These are phyloP conservation scores for Callipepla squamata DNA, from an alignment of 2,113 vertebrate species.

Conservation along the genomic window DNA sequence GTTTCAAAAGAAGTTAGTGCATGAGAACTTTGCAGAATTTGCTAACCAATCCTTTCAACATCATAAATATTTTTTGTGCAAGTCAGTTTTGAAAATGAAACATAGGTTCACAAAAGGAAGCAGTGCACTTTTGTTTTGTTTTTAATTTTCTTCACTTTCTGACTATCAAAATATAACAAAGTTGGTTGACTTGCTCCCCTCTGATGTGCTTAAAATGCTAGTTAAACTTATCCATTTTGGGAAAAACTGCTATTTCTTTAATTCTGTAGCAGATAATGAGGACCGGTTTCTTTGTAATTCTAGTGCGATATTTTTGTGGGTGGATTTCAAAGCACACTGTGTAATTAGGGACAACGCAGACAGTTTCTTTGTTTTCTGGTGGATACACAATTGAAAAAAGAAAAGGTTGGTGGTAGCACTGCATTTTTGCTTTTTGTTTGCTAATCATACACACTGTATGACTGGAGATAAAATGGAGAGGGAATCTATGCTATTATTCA, in stretches of 20 bases:
- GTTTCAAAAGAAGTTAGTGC: background rate
- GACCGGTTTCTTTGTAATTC: constrained; percentile 55
- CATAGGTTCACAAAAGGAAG: background rate
- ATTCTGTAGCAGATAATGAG: constrained; percentile 72
- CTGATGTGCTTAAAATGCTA: constrained; percentile 53
- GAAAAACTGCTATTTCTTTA: constrained; percentile 71
- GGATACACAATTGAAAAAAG: background rate
- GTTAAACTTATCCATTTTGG: constrained; percentile 48
- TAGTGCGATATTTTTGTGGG: constrained; percentile 64
- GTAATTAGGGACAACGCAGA: constrained; percentile 69
- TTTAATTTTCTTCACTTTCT: background rate
- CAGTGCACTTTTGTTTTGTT: background rate
- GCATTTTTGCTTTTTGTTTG: background rate
- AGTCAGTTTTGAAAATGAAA: background rate
- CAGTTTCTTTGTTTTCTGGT: constrained; percentile 41
- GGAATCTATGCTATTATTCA: background rate
- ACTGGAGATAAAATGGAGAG: background rate
- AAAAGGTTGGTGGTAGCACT: background rate
- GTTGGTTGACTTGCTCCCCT: background rate
- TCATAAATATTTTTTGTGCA: rapidly evolving
- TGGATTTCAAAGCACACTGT: constrained; percentile 65
- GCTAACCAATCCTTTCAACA: background rate
- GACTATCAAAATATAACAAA: constrained; percentile 4
- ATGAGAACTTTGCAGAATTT: background rate
- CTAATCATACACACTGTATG: background rate